These are phyloP conservation scores for Drosophila infuscata DNA, from an alignment of 2,888 invertebrate genomes.

Conservation along the genomic window DNA sequence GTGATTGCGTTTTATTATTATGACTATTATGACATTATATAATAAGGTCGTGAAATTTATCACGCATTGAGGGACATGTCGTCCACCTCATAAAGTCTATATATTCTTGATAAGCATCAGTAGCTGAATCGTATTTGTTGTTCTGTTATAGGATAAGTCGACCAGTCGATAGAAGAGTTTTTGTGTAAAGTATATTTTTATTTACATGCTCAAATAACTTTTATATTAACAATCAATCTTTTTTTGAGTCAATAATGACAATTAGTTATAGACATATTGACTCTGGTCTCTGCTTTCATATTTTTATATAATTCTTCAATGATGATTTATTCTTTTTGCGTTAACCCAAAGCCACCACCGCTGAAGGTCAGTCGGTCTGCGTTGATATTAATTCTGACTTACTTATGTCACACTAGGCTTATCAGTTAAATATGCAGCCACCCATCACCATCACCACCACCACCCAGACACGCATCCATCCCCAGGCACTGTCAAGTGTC, in stretches of 20 bases:
- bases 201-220: background rate
- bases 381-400: conserved; percentile 36
- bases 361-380: conserved; percentile 54
- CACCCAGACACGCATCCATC: conserved; percentile 37
- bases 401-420: conserved; percentile 49
- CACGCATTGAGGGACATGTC: background rate
- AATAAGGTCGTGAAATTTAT: background rate
- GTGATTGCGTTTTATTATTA: conserved; percentile 50
- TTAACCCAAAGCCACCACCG: conserved; percentile 17
- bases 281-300: conserved; percentile 7
- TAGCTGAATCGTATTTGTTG: background rate
- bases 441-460: background rate
- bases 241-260: background rate
- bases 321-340: conserved; percentile 40
- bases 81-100: background rate
- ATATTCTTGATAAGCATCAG: background rate
- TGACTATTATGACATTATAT: background rate
- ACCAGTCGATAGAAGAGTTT: background rate
- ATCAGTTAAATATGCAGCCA: conserved; percentile 47
- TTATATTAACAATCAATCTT: background rate
- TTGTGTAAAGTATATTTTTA: background rate
- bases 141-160: too few species aligned
- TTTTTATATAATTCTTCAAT: conserved; percentile 26
- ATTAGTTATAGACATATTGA: background rate
- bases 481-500: conserved; percentile 46